Conservation (phyloP, 2,888 invertebrate species). For the Dolichomitus sp. region DNA sequence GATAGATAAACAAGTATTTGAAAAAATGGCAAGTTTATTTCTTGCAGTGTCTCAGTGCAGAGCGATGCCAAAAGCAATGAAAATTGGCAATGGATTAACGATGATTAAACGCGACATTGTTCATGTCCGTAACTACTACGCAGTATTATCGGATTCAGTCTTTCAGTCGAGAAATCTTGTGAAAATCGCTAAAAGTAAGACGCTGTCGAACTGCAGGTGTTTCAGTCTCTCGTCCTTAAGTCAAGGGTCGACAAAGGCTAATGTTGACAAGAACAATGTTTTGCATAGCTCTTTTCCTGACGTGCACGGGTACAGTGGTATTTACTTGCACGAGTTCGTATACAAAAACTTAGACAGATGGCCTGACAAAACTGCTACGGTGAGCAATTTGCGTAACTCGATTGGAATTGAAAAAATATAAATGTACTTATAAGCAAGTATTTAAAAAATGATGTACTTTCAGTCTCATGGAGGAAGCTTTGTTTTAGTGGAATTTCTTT, state of each 20-base stretch:
- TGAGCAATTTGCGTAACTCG: constrained; percentile 80
- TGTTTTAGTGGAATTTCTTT: background rate
- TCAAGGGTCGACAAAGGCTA: constrained; percentile 13
- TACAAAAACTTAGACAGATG: constrained; percentile 90
- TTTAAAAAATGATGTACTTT: background rate
- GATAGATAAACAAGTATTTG: background rate
- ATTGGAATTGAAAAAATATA: background rate
- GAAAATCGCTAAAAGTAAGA: background rate
- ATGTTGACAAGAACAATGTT: constrained; percentile 64
- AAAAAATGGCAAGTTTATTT: constrained; percentile 18
- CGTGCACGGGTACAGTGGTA: constrained; percentile 48
- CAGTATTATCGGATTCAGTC: background rate
- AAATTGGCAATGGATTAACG: background rate
- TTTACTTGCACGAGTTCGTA: constrained; percentile 87
- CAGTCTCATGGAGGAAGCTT: too few species aligned
- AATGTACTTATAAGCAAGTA: background rate
- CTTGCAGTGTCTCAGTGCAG: background rate
- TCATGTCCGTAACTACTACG: background rate
- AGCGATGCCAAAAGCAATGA: background rate
- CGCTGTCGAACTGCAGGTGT: background rate
- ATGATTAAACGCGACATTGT: background rate
- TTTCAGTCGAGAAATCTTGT: background rate
- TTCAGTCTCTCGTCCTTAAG: background rate
- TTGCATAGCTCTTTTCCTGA: constrained; percentile 65
- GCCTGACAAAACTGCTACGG: constrained; percentile 89